Evolutionary conservation across 2,888 invertebrate genomes (phyloP), one percentile per base, ranked within the genome.

Genomic region (Timema podura): DNA sequence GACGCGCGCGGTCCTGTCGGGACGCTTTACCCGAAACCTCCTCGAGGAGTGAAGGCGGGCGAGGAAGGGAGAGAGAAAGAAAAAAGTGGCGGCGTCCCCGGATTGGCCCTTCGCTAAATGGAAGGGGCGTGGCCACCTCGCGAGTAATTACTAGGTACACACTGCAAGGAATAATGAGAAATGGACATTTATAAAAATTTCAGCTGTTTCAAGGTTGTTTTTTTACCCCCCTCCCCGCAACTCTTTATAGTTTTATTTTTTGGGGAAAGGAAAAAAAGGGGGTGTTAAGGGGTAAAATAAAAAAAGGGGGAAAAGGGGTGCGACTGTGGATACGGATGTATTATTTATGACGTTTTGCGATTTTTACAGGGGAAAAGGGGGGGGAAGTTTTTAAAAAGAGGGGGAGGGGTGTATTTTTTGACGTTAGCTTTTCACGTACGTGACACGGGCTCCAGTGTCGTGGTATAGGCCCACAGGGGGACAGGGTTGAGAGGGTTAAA

Each of bases 121-220:
- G 7, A 11, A 45, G 30, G 61, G 61, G 61, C 30, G 61, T 16
- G 44, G 61, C 61, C 61, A 13, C 61, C 44, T 45, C 16, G 11
- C 44, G 30, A 45, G 61, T 61, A 61, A 61, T 61, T 61, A 61
- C 61, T 44, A 13, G 61, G 61, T 44, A 61, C 45, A 61, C 61
- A 61, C 61, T 16, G 30, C 57, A 8, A 6, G 44, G 61, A 61
- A 44, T 61, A 61, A 61, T 16, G 61, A 61, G 61, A 45, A 61
- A 61, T 61, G 61, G 61, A 61, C 61, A 61, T 61, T 61, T 61
- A 61, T 61, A 61, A 61, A 61, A 61, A 61, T 61, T 16, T 61
- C 61, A 61, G 61, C 61, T 61, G 61, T 61, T 61, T 61, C 61
- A 30, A 30, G 30, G 30, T 30, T 30, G 30, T 45, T 61, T 57